Base-by-base conservation (phyloP, 1,140 invertebrate genomes). In the Chrysoperla carnea region DNA sequence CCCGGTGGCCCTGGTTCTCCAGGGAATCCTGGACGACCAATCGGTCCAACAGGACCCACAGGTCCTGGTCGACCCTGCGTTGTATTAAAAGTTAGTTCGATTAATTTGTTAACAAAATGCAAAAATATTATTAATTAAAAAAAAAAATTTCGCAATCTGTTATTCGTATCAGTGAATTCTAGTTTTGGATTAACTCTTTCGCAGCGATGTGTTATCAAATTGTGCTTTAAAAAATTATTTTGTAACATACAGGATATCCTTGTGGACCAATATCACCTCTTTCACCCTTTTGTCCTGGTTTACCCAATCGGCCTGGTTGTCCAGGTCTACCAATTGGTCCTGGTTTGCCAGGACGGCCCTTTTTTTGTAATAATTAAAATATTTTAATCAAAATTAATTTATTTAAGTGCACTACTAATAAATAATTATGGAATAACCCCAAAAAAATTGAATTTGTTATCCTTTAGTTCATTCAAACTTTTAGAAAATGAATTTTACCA, bases 121-220 rank as follows among this genome's bases (percentile, higher is more conserved):
- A 23, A 23, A 23, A 3, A 23, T 23, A 3, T 23, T 23, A 23
- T 23, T 23, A 23, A 23, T 23, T 23, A 5, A 23, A 5, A 3
- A 23, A 23, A 23, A 3, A 23, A 55, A 48, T 63, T 48, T 45
- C 48, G 8, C 55, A 49, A 37, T 49, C 58, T 48, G 56, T 37
- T 50, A 52, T 46, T 42, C 35, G 36, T 50, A 58, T 53, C 51
- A 49, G 42, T 29, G 46, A 40, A 37, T 62, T 14, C 46, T 50
- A 35, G 46, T 41, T 27, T 67, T 54, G 28, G 51, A 51, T 31
- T 50, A 40, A 53, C 64, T 64, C 48, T 52, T 41, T 29, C 65
- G 64, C 35, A 50, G 47, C 6, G 45, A 28, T 63, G 6, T 51
- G 46, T 12, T 41, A 39, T 43, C 60, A 58, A n/a, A 55, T 42